Conservation (phyloP, 2,113 vertebrate species). For the Coreoperca whiteheadi region DNA sequence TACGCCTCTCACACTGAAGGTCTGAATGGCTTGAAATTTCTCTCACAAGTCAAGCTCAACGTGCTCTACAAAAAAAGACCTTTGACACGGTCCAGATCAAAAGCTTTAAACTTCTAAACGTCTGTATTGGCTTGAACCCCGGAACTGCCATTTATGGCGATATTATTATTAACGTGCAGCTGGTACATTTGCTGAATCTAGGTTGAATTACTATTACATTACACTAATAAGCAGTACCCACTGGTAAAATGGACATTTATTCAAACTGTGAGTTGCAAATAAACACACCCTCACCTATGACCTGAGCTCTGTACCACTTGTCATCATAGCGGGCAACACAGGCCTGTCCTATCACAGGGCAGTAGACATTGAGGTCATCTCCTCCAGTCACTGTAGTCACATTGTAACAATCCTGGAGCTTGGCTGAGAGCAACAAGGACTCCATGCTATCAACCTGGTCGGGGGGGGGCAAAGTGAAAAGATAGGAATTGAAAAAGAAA, state of each 20-base stretch:
- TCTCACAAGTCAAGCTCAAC: too few species aligned
- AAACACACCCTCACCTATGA: slow-evolving; percentile 84
- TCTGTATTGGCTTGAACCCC: too few species aligned
- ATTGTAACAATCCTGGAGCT: slow-evolving; percentile 86
- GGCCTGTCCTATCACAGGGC: slow-evolving; percentile 87
- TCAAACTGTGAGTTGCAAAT: background rate
- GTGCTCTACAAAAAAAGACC: too few species aligned
- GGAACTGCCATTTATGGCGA: too few species aligned
- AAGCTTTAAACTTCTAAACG: too few species aligned
- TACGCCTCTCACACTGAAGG: too few species aligned
- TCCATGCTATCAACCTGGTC: slow-evolving; percentile 86
- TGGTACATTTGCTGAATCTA: background rate
- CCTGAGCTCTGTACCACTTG: slow-evolving; percentile 91
- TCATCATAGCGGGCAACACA: slow-evolving; percentile 89
- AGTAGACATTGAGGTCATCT: slow-evolving; percentile 81
- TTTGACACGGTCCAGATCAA: too few species aligned
- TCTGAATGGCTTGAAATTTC: too few species aligned
- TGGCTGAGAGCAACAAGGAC: slow-evolving; percentile 79
- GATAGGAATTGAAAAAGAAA: background rate
- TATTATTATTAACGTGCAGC: too few species aligned
- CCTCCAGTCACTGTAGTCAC: slow-evolving; percentile 33
- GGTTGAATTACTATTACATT: background rate
- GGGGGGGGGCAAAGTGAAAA: background rate
- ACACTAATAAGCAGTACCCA: background rate
- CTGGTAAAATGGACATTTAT: too few species aligned